Base-by-base conservation (phyloP, 2,888 invertebrate genomes). In the Cataglyphis altisquamis region DNA sequence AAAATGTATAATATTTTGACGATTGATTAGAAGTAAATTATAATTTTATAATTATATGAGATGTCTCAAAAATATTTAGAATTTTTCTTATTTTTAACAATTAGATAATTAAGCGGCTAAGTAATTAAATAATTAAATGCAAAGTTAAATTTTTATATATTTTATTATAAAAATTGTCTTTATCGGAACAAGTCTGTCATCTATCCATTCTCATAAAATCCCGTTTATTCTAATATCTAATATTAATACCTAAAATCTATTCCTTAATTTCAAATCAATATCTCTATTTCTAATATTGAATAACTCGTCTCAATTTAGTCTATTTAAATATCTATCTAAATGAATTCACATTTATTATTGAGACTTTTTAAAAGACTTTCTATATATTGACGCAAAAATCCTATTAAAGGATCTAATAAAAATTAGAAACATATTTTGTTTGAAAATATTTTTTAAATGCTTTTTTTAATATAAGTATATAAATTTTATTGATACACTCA, bases 271-370 rank as follows among this genome's bases (percentile, higher is more conserved):
- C 12, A 10, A 41, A 12, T 41, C 12, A 12, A 41, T 41, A 41
- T 15, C 45, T 12, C 15, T 4, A 70, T 60, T 60, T 70, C 21
- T 57, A 18, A 78, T 78, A 78, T 78, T 41, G 21, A 68, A 21
- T 36, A 70, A 45, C 39, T 55, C 12, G 36, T 5, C 39, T 2
- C 55, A 21, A 25, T 75, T 77, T 29, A 77, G n/a, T 67, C 18
- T 60, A 67, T 67, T 52, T 72, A 70, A 36, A 72, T 80, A 45
- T 60, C 18, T 9, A 45, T 5, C 3, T 60, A 45, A 78, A 21
- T 60, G 36, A 18, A 60, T 21, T 70, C 9, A n/a, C 21, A 72
- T 52, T 80, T 45, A 45, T 36, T 70, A 52, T 15, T 29, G 67
- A 18, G 4, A 0, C 6, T 41, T 68, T 29, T 67, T 15, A 21